Evolutionary conservation across 2,113 vertebrate genomes (phyloP).

Genomic region (human (Homo sapiens)): GRCh38 chrX:134635001-134635500

Average conservation of each 20-base stretch:
- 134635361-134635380: too few relatives aligned
- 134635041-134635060: not conserved
- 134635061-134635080: not conserved
- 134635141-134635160: not conserved
- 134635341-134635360: too few relatives aligned
- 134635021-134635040: not conserved
- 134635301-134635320: constrained; percentile 47
- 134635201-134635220: constrained; percentile 79
- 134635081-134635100: not conserved
- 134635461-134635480: too few relatives aligned
- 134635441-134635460: too few relatives aligned
- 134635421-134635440: too few relatives aligned
- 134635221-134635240: constrained; percentile 68
- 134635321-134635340: not conserved
- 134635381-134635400: too few relatives aligned
- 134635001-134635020: not conserved
- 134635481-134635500: too few relatives aligned
- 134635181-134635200: constrained; percentile 75
- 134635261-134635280: constrained; percentile 63
- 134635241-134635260: constrained; percentile 77
- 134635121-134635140: constrained; percentile 34
- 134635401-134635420: too few relatives aligned
- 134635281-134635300: constrained; percentile 71
- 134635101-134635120: not conserved
- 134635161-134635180: not conserved